Conservation (phyloP, 2,797 vertebrate species). For the Urosaurus nigricauda region DNA sequence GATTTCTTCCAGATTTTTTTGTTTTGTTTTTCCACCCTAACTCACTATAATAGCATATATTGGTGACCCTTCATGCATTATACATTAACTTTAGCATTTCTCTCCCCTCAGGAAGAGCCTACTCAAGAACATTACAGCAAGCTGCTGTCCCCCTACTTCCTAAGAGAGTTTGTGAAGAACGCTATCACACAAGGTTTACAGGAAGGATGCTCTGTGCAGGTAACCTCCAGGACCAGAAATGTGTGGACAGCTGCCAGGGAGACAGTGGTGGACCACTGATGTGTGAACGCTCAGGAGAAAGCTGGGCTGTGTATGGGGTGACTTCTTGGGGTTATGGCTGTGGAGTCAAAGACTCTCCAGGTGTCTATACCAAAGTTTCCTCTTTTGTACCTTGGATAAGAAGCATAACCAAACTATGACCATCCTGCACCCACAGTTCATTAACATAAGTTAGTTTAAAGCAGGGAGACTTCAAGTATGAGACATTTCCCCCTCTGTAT, state of each 20-base stretch:
- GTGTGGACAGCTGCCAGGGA: constrained; percentile 95
- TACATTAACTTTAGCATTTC: neutral
- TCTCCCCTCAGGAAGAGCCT: constrained; percentile 86
- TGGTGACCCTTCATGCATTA: neutral
- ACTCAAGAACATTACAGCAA: constrained; percentile 96
- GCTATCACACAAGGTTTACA: constrained; percentile 90
- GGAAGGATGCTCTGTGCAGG: constrained; percentile 97
- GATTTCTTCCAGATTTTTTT: neutral
- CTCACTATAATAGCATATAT: neutral
- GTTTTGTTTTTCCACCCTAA: no score
- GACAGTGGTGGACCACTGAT: constrained; percentile 96
- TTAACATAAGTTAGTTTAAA: constrained; percentile 6
- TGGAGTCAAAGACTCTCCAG: constrained; percentile 90
- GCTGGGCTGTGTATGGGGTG: constrained; percentile 95
- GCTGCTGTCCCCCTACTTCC: constrained; percentile 90
- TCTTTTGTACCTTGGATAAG: constrained; percentile 93
- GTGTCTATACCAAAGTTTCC: constrained; percentile 97
- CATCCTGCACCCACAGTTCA: neutral
- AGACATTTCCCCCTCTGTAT: neutral
- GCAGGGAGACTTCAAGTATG: constrained; percentile 30
- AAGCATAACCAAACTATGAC: constrained; percentile 84
- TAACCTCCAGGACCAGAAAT: constrained; percentile 81
- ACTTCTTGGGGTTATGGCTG: constrained; percentile 98
- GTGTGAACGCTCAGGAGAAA: constrained; percentile 87
- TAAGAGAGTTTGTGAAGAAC: constrained; percentile 88